phyloP scores from a whole-genome alignment of 2,888 invertebrate species.

The Synanthedon vespiformis region DNA sequence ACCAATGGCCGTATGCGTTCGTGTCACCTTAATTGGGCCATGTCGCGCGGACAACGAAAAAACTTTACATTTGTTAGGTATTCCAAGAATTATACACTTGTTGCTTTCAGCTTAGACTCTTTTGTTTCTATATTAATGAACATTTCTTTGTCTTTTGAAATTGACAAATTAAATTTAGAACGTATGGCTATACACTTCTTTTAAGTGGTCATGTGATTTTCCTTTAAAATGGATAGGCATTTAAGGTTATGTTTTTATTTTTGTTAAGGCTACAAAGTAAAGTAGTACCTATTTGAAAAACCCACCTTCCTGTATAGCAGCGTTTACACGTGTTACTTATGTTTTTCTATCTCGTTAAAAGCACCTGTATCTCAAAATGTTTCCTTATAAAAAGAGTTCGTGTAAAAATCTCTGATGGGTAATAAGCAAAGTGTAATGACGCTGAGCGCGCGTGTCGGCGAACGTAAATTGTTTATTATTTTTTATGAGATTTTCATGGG shows the following conservation, averaged over 20 bases:
- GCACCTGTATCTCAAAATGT: constrained; percentile 7
- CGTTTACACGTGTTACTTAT: too few species aligned
- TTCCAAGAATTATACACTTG: constrained; percentile 66
- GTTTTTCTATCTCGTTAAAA: not conserved
- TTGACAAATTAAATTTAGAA: not conserved
- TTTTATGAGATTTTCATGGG: constrained; percentile 61
- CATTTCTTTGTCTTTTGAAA: not conserved
- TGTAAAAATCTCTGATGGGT: constrained; percentile 26
- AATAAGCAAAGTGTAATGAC: constrained; percentile 41
- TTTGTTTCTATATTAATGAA: constrained; percentile 15
- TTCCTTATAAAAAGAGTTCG: constrained; percentile 16
- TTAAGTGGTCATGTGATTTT: too few species aligned
- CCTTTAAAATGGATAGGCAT: too few species aligned
- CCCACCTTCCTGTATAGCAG: too few species aligned
- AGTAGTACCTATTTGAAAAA: too few species aligned
- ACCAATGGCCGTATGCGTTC: constrained; percentile 9
- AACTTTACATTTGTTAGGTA: constrained; percentile 67
- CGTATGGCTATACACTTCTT: too few species aligned
- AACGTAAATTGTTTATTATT: constrained; percentile 69
- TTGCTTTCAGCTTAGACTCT: constrained; percentile 29
- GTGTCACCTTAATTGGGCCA: constrained; percentile 64
- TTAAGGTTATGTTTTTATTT: too few species aligned
- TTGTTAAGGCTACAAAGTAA: too few species aligned
- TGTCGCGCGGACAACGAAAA: constrained; percentile 53
- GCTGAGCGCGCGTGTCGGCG: constrained; percentile 52